phyloP scores from a whole-genome alignment of 2,113 vertebrate genomes.

The Albula glossodonta region DNA sequence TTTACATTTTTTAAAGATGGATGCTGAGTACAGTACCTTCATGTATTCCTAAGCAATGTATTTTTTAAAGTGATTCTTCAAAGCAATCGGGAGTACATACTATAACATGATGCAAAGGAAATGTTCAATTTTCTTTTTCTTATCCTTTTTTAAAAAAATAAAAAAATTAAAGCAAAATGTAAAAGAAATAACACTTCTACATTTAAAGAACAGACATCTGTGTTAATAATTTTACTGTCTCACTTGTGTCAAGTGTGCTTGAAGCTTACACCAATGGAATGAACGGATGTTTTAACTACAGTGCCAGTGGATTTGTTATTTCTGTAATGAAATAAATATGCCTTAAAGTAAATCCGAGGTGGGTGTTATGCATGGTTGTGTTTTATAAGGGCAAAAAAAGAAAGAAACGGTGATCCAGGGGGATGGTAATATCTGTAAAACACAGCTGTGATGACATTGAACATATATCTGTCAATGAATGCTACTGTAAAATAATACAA shows the following conservation, averaged over 20 bases:
- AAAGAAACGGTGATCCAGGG: no score
- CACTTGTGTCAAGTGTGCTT: constrained; percentile 78
- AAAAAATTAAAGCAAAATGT: constrained; percentile 40
- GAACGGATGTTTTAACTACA: constrained; percentile 75
- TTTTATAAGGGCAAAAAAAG: not conserved
- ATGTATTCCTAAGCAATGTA: constrained; percentile 46
- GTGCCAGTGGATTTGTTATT: constrained; percentile 72
- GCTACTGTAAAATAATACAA: constrained; percentile 45
- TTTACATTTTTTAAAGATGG: constrained; percentile 48
- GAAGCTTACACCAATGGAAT: constrained; percentile 83
- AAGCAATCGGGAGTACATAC: constrained; percentile 52
- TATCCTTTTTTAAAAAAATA: constrained; percentile 33
- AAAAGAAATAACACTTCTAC: constrained; percentile 29
- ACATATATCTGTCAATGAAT: not conserved
- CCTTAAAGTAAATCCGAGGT: constrained; percentile 50
- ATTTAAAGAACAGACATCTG: constrained; percentile 58
- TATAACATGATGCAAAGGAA: constrained; percentile 48
- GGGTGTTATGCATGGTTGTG: constrained; percentile 38
- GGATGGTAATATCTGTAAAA: not conserved
- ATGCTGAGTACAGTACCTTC: constrained; percentile 43
- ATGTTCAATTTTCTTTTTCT: constrained; percentile 34
- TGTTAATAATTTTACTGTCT: constrained; percentile 81
- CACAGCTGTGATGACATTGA: not conserved
- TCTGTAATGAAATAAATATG: constrained; percentile 64
- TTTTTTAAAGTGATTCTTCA: constrained; percentile 49